Conservation (phyloP, 1,140 invertebrate species). For the Eriocheir sinensis region DNA sequence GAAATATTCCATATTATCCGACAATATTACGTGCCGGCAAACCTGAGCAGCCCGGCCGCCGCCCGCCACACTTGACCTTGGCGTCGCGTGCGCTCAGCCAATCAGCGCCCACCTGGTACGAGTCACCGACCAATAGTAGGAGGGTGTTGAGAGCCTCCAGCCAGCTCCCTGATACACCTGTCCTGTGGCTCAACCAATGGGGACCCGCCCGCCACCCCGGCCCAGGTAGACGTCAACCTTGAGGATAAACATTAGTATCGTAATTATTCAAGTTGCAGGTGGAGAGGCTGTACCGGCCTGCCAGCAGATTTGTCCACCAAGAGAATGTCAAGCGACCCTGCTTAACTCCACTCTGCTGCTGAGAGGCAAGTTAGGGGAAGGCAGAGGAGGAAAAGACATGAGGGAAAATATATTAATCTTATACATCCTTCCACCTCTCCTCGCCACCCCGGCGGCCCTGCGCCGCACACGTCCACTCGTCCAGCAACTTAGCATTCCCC, state of each 20-base stretch:
- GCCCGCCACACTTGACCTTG: slow-evolving; percentile 49
- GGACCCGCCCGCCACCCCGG: slow-evolving; percentile 19
- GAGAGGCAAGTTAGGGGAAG: not conserved
- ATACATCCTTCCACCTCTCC: not conserved
- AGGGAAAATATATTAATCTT: not conserved
- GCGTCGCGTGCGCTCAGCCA: slow-evolving; percentile 44
- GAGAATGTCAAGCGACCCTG: not conserved
- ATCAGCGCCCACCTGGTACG: slow-evolving; percentile 5
- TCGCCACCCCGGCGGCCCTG: not conserved
- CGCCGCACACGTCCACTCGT: not conserved
- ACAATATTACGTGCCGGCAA: slow-evolving; percentile 20
- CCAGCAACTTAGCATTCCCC: not conserved
- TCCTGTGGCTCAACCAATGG: slow-evolving; percentile 36
- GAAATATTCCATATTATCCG: slow-evolving; percentile 8
- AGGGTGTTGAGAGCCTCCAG: not conserved
- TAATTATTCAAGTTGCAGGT: not conserved
- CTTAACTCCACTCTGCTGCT: not conserved
- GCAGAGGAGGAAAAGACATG: not conserved
- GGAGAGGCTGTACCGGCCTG: not conserved
- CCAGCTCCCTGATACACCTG: slow-evolving; percentile 45
- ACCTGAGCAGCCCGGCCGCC: slow-evolving; percentile 35
- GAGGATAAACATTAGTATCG: slow-evolving; percentile 7
- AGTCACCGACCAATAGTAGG: slow-evolving; percentile 20
- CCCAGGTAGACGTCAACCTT: slow-evolving; percentile 12
- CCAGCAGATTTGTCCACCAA: not conserved